Base-by-base conservation (phyloP, 1,140 invertebrate species). In the Dermatophagoides farinae region DNA sequence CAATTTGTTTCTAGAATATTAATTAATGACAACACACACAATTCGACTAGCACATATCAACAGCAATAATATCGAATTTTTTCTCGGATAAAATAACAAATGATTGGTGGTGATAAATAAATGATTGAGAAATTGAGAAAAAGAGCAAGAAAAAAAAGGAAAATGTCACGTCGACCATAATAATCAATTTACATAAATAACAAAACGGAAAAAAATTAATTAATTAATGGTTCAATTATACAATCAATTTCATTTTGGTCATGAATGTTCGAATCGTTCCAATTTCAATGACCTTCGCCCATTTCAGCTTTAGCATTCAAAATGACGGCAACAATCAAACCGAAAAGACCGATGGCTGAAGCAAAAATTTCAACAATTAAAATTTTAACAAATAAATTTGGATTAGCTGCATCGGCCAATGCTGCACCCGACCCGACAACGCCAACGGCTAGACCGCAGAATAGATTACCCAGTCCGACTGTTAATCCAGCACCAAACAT, bases 341-440 rank as follows among this genome's bases (percentile, higher is more conserved):
- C 92, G 75, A 97, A 97, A 0, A 97, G 78, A 70, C 92, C 92
- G 74, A 97, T 96, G 66, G 92, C 92, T 70, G 86, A 91, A 22
- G 88, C 92, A 73, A 97, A 97, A 72, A 97, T 97, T 77, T 97
- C 92, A 49, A 97, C 84, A 71, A 97, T 95, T 10, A 97, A 78
- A 72, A 97, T 92, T 73, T 95, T 95, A 14, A 97, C 91, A 70
- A 97, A 97, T 6, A 97, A 79, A 1, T 83, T 80, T 14, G 88
- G 80, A 73, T 96, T 93, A 16, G 90, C 89, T 58, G 92, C 92
- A 77, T 97, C 92, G 60, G 92, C 82, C 2, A 97, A 76, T 22
- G 92, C 92, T 59, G 92, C 92, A 65, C 91, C 90, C 43, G 90
- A 95, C 18, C 80, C 92, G 52, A 97, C 90, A 68, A 96, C 85